Percentiles rank a stretch among this genome's conserved stretches.
Evolutionary conservation across 2,113 vertebrate species (phyloP).

Genomic region (Myotis yumanensis): DNA sequence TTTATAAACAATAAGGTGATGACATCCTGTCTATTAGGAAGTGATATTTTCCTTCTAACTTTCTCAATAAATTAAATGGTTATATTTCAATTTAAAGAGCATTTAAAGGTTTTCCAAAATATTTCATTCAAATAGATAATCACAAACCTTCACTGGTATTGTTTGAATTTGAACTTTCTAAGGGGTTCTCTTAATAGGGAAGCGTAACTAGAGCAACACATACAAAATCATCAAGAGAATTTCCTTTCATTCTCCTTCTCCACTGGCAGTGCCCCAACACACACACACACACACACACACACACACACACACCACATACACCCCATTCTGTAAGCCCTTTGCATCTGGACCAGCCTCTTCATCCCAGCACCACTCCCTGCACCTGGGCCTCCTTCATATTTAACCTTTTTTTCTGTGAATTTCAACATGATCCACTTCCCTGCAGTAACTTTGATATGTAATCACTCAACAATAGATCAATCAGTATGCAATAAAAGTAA

Average conservation of each 20-base stretch:
- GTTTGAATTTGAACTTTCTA: neutral
- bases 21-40: neutral
- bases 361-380: neutral
- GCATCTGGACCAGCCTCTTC: neutral
- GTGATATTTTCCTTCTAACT: neutral
- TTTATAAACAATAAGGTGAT: neutral
- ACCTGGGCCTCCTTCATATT: neutral
- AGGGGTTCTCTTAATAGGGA: neutral
- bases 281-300: too few relatives aligned
- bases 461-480: neutral
- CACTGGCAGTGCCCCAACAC: too few relatives aligned
- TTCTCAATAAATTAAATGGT: neutral
- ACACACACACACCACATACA: too few relatives aligned
- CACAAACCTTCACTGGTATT: neutral
- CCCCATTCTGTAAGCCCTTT: neutral
- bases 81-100: neutral
- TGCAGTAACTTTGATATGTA: neutral
- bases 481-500: neutral
- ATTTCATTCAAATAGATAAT: constrained; percentile 17
- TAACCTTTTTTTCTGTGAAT: neutral
- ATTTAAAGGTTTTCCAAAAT: neutral
- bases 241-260: constrained; percentile 6
- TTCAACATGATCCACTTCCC: neutral
- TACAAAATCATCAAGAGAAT: neutral
- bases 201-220: neutral